phyloP scores from a whole-genome alignment of 2,888 invertebrate species.

The Conops quadrifasciatus region DNA sequence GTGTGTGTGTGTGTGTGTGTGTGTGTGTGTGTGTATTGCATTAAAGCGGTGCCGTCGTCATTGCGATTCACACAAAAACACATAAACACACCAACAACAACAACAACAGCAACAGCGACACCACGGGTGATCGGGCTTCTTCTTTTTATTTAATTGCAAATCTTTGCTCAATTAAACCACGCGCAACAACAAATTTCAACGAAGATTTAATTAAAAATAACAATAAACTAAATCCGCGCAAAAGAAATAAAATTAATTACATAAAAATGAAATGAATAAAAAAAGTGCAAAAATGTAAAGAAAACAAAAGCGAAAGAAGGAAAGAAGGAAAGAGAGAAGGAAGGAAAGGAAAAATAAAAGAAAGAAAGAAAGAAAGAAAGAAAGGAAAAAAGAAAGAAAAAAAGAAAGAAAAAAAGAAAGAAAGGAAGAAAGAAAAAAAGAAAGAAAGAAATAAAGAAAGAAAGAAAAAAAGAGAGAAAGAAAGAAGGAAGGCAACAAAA shows the following conservation, averaged over 20 bases:
- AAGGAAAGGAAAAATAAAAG: background rate
- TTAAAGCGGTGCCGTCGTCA: no score
- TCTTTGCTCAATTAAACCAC: constrained; percentile 18
- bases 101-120: background rate
- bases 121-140: background rate
- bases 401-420: background rate
- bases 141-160: constrained; percentile 24
- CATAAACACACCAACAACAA: background rate
- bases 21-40: no score
- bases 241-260: background rate
- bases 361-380: constrained; percentile 7
- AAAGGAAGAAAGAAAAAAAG: background rate
- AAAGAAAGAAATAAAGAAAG: constrained; percentile 10
- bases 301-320: background rate
- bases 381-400: constrained; percentile 4
- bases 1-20: no score
- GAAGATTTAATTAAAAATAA: constrained; percentile 16
- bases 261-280: background rate
- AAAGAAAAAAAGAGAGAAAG: constrained; percentile 16
- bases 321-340: background rate
- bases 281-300: constrained; percentile 15
- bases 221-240: constrained; percentile 4
- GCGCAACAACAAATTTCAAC: background rate
- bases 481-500: constrained; percentile 24
- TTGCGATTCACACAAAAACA: no score